phyloP scores from a whole-genome alignment of 2,113 vertebrate genomes.

The Ceratotherium simum region DNA sequence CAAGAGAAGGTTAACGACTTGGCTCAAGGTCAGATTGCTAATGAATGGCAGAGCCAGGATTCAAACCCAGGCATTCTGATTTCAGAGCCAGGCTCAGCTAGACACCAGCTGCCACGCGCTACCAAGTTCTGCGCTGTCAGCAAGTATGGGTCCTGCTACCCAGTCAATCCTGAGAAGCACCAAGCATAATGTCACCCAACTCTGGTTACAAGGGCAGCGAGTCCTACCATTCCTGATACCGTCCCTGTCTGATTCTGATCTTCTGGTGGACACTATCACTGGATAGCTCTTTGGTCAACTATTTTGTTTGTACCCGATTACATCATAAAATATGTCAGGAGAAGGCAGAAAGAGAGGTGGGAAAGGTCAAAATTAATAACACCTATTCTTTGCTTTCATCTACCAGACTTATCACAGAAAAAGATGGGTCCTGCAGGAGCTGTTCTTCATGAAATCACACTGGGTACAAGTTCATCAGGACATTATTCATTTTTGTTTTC shows the following conservation, averaged over 20 bases:
- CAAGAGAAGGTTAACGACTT: not conserved
- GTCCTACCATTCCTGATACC: not conserved
- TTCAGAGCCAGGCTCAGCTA: not conserved
- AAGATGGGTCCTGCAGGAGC: not conserved
- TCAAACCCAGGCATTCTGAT: not conserved
- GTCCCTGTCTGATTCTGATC: not conserved
- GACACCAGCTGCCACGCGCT: not conserved
- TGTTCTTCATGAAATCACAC: not conserved
- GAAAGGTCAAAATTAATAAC: not conserved
- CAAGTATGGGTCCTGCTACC: not conserved
- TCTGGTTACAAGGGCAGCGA: not conserved
- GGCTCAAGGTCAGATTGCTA: not conserved
- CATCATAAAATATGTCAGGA: not conserved
- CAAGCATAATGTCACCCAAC: not conserved
- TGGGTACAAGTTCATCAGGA: not conserved
- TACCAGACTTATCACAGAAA: not conserved
- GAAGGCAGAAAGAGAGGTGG: not conserved
- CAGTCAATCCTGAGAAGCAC: not conserved
- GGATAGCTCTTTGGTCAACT: not conserved
- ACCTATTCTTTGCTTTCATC: not conserved
- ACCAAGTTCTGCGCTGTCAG: not conserved
- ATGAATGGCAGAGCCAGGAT: not conserved
- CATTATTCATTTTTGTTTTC: not conserved
- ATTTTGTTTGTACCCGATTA: not conserved
- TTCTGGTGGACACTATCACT: not conserved